Conservation (phyloP, 2,113 vertebrate species). For the Pao palembangensis region DNA sequence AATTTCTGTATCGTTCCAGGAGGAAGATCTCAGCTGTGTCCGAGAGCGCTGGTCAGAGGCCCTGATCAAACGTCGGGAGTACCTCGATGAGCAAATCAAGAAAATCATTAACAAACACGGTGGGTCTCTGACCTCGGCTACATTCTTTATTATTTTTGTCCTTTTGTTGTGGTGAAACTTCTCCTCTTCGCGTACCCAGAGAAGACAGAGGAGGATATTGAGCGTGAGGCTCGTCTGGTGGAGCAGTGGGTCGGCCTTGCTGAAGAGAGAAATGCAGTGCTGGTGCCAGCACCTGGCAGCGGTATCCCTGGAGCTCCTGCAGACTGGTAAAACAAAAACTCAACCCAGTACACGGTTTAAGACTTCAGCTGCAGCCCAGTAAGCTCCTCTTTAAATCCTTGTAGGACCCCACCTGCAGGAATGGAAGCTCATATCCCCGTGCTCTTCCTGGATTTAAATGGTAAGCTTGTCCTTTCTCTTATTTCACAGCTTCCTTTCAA, state of each 20-base stretch:
- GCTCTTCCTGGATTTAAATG: slow-evolving; percentile 94
- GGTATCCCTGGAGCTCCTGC: slow-evolving; percentile 93
- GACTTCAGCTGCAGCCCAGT: neutral
- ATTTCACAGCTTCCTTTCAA: slow-evolving; percentile 4
- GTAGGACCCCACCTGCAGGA: slow-evolving; percentile 87
- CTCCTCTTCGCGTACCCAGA: slow-evolving; percentile 66
- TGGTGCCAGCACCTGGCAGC: slow-evolving; percentile 91
- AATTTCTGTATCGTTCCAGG: slow-evolving; percentile 70
- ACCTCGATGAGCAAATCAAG: slow-evolving; percentile 96
- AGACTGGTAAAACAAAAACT: slow-evolving; percentile 77
- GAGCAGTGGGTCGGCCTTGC: slow-evolving; percentile 99
- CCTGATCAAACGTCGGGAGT: slow-evolving; percentile 90
- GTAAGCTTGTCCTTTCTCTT: slow-evolving; percentile 68
- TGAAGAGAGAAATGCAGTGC: slow-evolving; percentile 91
- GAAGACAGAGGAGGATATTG: slow-evolving; percentile 89
- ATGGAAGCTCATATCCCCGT: slow-evolving; percentile 97
- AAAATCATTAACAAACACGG: slow-evolving; percentile 96
- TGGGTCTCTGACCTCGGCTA: slow-evolving; percentile 34
- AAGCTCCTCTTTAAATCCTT: slow-evolving; percentile 17
- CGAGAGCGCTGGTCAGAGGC: slow-evolving; percentile 95
- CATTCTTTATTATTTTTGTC: neutral
- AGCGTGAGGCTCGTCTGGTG: slow-evolving; percentile 89
- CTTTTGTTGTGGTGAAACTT: neutral
- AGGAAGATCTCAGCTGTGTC: slow-evolving; percentile 95
- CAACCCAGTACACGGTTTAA: neutral